Evolutionary conservation across 2,113 vertebrate genomes (phyloP).

Genomic region (Orycteropus afer): DNA sequence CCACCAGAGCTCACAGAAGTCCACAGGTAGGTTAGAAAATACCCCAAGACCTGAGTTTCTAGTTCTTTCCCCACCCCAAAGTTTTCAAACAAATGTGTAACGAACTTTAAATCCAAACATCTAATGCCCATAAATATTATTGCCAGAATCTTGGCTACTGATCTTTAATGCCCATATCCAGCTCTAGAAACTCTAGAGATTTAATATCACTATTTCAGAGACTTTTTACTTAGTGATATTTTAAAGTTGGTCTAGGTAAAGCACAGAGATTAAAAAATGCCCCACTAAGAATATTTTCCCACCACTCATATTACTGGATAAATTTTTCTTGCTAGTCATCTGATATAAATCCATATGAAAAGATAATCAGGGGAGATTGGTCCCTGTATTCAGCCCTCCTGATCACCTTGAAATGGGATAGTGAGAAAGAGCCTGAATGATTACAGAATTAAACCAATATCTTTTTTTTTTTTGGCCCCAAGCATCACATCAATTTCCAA

Average conservation of each 20-base stretch:
- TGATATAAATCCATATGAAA: neutral
- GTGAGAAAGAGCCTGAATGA: neutral
- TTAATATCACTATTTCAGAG: neutral
- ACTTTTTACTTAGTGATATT: neutral
- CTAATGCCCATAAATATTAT: neutral
- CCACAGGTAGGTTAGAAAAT: neutral
- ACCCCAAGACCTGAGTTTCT: neutral
- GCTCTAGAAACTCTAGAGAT: neutral
- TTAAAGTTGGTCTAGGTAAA: neutral
- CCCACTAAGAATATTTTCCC: neutral
- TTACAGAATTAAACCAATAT: neutral
- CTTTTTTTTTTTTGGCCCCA: accelerated
- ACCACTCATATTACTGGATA: neutral
- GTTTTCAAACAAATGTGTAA: neutral
- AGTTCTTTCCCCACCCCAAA: too few relatives aligned
- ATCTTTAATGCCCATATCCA: neutral
- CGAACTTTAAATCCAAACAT: neutral
- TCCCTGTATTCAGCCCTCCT: neutral
- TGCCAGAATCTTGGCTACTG: neutral
- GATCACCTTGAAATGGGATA: neutral
- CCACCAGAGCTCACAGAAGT: too few relatives aligned
- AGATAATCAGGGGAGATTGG: neutral
- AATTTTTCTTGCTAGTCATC: neutral
- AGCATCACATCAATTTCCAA: neutral
- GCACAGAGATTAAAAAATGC: neutral